Percentiles rank a stretch among this genome's conserved stretches.
phyloP scores from a whole-genome alignment of 2,797 vertebrate species.

The Falco berigora region DNA sequence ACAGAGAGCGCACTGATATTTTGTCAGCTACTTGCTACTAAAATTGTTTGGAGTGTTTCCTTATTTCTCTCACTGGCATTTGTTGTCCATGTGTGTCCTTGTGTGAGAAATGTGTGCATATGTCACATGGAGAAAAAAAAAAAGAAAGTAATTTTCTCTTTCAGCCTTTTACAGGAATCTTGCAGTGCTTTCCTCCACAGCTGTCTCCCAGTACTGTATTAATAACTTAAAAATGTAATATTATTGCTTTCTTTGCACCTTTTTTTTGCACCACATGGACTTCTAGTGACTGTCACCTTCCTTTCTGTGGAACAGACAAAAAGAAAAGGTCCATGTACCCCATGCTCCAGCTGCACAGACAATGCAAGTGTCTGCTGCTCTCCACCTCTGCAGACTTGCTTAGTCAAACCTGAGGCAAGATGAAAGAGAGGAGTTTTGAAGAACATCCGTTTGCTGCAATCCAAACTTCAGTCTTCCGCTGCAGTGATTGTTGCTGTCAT shows the following conservation, averaged over 20 bases:
- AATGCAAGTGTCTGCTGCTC: neutral
- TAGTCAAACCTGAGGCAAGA: neutral
- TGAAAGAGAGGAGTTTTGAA: neutral
- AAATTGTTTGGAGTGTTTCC: neutral
- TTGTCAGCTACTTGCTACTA: neutral
- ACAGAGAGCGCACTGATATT: neutral
- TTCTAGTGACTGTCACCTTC: neutral
- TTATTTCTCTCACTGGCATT: neutral
- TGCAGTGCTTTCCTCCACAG: neutral
- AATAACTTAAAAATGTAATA: neutral
- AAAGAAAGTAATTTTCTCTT: neutral
- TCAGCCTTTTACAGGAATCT: neutral
- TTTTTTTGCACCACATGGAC: neutral
- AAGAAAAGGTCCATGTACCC: neutral
- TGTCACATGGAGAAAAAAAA: neutral
- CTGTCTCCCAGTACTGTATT: neutral
- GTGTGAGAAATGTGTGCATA: neutral
- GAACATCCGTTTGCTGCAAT: neutral
- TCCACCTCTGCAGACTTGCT: rapidly evolving
- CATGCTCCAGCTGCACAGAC: neutral
- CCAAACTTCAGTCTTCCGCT: neutral
- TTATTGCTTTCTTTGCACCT: neutral
- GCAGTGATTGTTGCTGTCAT: neutral
- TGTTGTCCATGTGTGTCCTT: neutral
- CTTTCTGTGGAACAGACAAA: neutral